phyloP scores from a whole-genome alignment of 2,797 vertebrate genomes.

The Pantherophis alleghaniensis region DNA sequence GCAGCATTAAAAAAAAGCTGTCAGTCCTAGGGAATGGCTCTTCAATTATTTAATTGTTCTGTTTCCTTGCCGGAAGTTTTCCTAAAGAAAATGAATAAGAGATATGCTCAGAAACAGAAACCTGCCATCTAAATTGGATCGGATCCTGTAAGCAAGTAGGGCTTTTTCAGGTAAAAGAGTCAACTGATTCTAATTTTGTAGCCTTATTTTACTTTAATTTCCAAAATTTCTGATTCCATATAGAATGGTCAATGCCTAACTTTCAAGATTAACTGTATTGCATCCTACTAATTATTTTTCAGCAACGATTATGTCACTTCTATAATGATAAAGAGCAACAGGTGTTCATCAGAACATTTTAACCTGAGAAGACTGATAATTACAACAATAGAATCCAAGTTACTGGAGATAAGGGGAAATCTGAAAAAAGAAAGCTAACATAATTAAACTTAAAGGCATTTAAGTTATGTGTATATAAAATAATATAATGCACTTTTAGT shows the following conservation, averaged over 20 bases:
- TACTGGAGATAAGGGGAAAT: not conserved
- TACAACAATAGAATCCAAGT: not conserved
- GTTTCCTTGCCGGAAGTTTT: not conserved
- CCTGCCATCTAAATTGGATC: not conserved
- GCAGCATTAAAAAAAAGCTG: not conserved
- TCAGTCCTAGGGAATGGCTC: not conserved
- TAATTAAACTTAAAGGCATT: not conserved
- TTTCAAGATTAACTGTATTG: not conserved
- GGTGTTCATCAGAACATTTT: not conserved
- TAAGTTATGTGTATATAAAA: not conserved
- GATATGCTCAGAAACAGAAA: not conserved
- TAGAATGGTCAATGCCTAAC: not conserved
- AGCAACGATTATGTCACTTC: not conserved
- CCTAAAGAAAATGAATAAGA: not conserved
- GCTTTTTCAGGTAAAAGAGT: not conserved
- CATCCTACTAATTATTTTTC: not conserved
- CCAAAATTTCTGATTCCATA: not conserved
- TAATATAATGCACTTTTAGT: not conserved
- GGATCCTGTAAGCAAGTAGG: not conserved
- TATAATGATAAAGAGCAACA: not conserved
- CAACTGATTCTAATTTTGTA: not conserved
- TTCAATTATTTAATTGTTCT: slow-evolving; percentile 1
- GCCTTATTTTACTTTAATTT: not conserved
- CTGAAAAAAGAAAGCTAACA: not conserved
- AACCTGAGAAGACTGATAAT: not conserved